These are phyloP conservation scores for Rhyacichthys aspro DNA, from an alignment of 2,797 vertebrate genomes.

Conservation along the genomic window DNA sequence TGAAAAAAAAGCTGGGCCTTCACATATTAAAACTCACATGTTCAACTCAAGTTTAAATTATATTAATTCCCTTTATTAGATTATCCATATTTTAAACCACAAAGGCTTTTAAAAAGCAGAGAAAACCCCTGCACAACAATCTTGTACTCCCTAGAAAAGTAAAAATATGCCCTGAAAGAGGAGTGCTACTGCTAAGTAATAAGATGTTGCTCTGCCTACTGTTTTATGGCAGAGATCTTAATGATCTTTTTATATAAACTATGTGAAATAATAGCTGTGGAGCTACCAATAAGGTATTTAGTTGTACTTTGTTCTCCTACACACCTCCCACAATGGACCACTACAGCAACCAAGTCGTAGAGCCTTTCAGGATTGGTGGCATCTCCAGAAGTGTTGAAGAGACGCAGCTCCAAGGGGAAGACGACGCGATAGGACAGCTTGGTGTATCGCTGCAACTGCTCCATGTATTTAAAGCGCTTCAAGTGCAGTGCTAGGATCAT, in stretches of 20 bases:
- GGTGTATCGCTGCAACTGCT: slow-evolving; percentile 95
- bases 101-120: slow-evolving; percentile 10
- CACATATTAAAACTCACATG: not conserved
- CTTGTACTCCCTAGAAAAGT: too few species aligned
- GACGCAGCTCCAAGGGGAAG: slow-evolving; percentile 93
- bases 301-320: slow-evolving; percentile 5
- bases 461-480: slow-evolving; percentile 98
- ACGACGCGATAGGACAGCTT: slow-evolving; percentile 97
- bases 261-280: too few species aligned
- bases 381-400: slow-evolving; percentile 95
- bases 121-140: slow-evolving; percentile 30
- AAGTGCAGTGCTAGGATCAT: slow-evolving; percentile 98
- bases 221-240: too few species aligned
- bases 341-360: slow-evolving; percentile 95
- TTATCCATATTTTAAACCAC: not conserved
- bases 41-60: slow-evolving; percentile 18
- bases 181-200: too few species aligned
- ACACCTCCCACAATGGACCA: slow-evolving; percentile 98
- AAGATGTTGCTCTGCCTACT: too few species aligned
- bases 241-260: too few species aligned
- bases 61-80: slow-evolving; percentile 12
- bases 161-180: too few species aligned
- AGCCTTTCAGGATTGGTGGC: slow-evolving; percentile 95
- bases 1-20: too few species aligned
- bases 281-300: too few species aligned